Conservation (phyloP, 2,113 vertebrate genomes). For the Labeo catla region DNA sequence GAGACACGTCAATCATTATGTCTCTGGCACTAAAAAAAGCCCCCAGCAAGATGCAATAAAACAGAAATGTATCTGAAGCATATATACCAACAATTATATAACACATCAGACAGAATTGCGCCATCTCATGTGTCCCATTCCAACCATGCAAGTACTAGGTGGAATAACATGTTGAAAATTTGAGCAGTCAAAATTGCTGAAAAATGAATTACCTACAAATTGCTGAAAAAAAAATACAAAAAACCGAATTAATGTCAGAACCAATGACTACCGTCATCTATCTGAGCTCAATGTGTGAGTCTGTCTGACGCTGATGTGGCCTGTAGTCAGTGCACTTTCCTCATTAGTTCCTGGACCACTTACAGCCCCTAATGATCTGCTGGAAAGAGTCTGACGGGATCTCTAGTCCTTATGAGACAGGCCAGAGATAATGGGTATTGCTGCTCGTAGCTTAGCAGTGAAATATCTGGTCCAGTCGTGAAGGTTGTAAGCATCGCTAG, state of each 20-base stretch:
- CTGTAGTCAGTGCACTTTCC: constrained; percentile 17
- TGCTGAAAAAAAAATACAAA: too few species aligned
- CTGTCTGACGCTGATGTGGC: neutral
- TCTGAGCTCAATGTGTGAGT: neutral
- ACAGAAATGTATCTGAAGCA: neutral
- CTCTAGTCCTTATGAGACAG: constrained; percentile 13
- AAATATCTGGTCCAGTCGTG: neutral
- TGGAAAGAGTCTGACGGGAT: constrained; percentile 23
- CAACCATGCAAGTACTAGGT: neutral
- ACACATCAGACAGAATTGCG: neutral
- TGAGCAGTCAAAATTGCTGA: neutral
- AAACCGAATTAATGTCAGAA: too few species aligned
- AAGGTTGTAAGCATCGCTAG: neutral
- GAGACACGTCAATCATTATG: neutral
- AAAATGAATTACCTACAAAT: too few species aligned
- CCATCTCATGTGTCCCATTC: neutral
- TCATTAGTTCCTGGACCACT: constrained; percentile 27
- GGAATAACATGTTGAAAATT: constrained; percentile 1
- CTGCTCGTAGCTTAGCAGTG: neutral
- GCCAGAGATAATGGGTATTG: neutral
- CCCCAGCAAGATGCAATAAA: neutral
- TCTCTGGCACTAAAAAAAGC: neutral
- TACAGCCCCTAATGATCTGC: constrained; percentile 43
- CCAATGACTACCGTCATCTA: neutral
- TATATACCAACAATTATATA: neutral